These are phyloP conservation scores for Zaprionus lachaisei DNA, from an alignment of 1,140 invertebrate species.

Conservation along the genomic window DNA sequence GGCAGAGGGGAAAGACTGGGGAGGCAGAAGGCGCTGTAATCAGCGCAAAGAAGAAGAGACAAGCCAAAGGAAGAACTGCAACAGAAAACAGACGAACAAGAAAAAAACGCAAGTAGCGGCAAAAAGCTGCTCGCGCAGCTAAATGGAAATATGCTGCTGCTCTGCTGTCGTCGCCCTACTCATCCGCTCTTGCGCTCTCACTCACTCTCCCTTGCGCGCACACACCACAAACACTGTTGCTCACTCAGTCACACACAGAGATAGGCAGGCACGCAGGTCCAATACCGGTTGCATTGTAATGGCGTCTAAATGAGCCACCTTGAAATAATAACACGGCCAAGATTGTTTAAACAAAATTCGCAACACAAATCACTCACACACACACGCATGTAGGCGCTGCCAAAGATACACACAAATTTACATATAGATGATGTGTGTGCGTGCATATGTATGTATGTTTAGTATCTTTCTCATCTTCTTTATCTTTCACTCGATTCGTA, in stretches of 20 bases:
- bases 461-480: slow-evolving; percentile 72
- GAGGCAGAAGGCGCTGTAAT: slow-evolving; percentile 29
- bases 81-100: background rate
- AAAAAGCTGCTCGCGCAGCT: slow-evolving; percentile 68
- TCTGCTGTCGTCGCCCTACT: slow-evolving; percentile 22
- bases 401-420: slow-evolving; percentile 27
- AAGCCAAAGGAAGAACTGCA: slow-evolving; percentile 26
- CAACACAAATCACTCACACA: slow-evolving; percentile 36
- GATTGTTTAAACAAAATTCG: slow-evolving; percentile 76
- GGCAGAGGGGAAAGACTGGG: slow-evolving; percentile 5
- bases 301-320: slow-evolving; percentile 74
- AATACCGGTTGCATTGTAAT: slow-evolving; percentile 76
- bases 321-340: slow-evolving; percentile 75
- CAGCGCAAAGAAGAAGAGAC: slow-evolving; percentile 24
- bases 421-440: slow-evolving; percentile 31
- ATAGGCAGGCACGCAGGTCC: slow-evolving; percentile 40
- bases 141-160: slow-evolving; percentile 48
- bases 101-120: slow-evolving; percentile 58
- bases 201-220: background rate
- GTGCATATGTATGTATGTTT: slow-evolving; percentile 16
- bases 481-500: slow-evolving; percentile 64
- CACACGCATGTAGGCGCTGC: slow-evolving; percentile 5
- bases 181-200: slow-evolving; percentile 7
- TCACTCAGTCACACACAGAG: slow-evolving; percentile 7
- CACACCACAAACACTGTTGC: slow-evolving; percentile 8